Percentiles rank a stretch among this genome's conserved stretches.
phyloP scores from a whole-genome alignment of 2,888 invertebrate genomes.

The Lasioglossum vierecki region DNA sequence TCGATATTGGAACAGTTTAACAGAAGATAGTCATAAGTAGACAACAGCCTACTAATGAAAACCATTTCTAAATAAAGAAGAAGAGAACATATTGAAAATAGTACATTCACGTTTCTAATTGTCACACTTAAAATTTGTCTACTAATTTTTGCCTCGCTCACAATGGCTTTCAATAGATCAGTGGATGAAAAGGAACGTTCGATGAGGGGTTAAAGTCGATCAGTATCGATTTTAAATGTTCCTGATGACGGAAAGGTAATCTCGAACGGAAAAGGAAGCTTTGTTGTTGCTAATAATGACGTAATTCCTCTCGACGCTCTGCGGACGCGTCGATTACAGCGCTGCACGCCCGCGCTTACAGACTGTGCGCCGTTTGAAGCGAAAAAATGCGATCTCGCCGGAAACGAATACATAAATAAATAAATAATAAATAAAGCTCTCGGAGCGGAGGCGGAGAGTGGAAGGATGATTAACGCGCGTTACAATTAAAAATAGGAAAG shows the following conservation, averaged over 20 bases:
- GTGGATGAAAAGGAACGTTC: no score
- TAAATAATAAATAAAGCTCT: constrained; percentile 4
- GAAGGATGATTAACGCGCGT: neutral
- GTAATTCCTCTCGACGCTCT: neutral
- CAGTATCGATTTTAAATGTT: no score
- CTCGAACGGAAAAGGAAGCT: neutral
- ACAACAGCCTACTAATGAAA: no score
- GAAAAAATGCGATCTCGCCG: neutral
- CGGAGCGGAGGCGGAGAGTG: neutral
- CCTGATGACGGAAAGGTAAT: neutral
- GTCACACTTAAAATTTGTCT: no score
- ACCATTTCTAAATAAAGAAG: no score
- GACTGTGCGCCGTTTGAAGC: neutral
- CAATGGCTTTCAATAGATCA: neutral
- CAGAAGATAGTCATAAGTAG: no score
- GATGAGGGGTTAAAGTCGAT: no score
- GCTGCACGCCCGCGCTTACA: neutral
- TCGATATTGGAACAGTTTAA: no score
- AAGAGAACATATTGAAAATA: no score
- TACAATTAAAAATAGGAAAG: constrained; percentile 6
- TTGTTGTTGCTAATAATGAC: neutral
- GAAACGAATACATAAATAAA: constrained; percentile 1
- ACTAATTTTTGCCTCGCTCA: no score
- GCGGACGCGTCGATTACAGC: neutral
- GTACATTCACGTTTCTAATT: no score